Evolutionary conservation across 1,140 invertebrate species (phyloP).

Genomic region (Telenomus remus): DNA sequence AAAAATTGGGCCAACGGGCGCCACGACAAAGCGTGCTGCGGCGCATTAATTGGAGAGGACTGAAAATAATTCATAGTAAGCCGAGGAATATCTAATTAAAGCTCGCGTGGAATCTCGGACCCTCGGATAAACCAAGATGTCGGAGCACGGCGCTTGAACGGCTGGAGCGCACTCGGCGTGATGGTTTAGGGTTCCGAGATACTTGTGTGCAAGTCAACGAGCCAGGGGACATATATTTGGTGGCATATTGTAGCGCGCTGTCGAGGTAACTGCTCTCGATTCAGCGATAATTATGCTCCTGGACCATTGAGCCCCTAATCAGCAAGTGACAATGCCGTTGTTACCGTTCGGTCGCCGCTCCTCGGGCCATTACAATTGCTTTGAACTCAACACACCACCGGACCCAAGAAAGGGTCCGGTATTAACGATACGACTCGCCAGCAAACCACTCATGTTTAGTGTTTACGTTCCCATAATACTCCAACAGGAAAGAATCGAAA

Average conservation of each 20-base stretch:
- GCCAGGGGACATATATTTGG: slow-evolving; percentile 11
- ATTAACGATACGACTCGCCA: slow-evolving; percentile 57
- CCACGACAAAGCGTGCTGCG: slow-evolving; percentile 26
- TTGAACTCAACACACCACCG: slow-evolving; percentile 14
- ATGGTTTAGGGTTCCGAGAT: slow-evolving; percentile 27
- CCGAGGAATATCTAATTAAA: slow-evolving; percentile 46
- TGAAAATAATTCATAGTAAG: slow-evolving; percentile 44
- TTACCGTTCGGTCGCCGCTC: slow-evolving; percentile 11
- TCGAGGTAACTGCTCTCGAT: slow-evolving; percentile 30
- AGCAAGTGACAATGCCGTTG: slow-evolving; percentile 48
- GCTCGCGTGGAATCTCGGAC: slow-evolving; percentile 22
- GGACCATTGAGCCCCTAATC: slow-evolving; percentile 53
- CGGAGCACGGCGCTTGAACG: slow-evolving; percentile 25
- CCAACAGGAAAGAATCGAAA: too few relatives aligned
- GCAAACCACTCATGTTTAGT: slow-evolving; percentile 28
- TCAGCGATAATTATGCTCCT: slow-evolving; percentile 48
- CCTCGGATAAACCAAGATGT: slow-evolving; percentile 43
- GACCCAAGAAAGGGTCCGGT: slow-evolving; percentile 39
- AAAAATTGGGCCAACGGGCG: slow-evolving; percentile 15
- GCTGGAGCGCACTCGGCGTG: slow-evolving; percentile 33
- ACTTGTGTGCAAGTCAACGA: slow-evolving; percentile 21
- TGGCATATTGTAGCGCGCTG: slow-evolving; percentile 18
- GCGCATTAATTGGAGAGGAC: slow-evolving; percentile 50
- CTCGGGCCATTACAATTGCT: slow-evolving; percentile 40
- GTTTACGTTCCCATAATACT: too few relatives aligned